phyloP scores from a whole-genome alignment of 2,888 invertebrate species.

The Limenitis camilla region DNA sequence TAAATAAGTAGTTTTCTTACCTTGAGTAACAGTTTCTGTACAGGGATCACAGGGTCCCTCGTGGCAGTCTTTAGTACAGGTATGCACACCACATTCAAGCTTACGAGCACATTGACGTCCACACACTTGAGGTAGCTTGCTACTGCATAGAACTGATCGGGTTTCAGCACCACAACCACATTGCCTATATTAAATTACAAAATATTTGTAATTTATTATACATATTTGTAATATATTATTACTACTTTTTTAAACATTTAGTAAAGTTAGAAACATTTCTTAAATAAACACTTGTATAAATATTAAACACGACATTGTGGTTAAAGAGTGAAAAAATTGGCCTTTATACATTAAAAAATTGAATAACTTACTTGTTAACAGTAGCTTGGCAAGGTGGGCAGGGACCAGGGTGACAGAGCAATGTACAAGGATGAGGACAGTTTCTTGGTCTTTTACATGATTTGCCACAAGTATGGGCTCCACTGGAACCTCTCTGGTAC shows the following conservation, averaged over 20 bases:
- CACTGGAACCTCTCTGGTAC: constrained; percentile 78
- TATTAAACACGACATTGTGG: no score
- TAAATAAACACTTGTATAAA: no score
- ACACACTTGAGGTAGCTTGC: constrained; percentile 82
- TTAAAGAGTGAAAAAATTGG: no score
- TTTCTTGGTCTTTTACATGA: constrained; percentile 79
- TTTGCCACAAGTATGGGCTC: constrained; percentile 94
- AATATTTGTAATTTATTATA: not conserved
- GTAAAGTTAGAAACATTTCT: no score
- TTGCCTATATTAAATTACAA: constrained; percentile 47
- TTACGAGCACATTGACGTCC: constrained; percentile 80
- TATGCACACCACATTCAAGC: constrained; percentile 86
- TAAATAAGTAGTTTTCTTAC: constrained; percentile 44
- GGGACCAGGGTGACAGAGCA: constrained; percentile 95
- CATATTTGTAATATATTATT: no score
- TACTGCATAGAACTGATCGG: constrained; percentile 80
- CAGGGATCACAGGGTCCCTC: constrained; percentile 85
- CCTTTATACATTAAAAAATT: constrained; percentile 49
- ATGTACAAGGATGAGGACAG: constrained; percentile 81
- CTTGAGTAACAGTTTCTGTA: constrained; percentile 77
- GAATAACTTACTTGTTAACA: no score
- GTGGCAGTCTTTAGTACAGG: constrained; percentile 85
- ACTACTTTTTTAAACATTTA: no score
- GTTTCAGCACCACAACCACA: constrained; percentile 87
- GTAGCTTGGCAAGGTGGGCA: constrained; percentile 92